Percentiles rank a stretch among this genome's conserved stretches.
phyloP scores from a whole-genome alignment of 2,113 vertebrate genomes.

The Polypterus bichir region DNA sequence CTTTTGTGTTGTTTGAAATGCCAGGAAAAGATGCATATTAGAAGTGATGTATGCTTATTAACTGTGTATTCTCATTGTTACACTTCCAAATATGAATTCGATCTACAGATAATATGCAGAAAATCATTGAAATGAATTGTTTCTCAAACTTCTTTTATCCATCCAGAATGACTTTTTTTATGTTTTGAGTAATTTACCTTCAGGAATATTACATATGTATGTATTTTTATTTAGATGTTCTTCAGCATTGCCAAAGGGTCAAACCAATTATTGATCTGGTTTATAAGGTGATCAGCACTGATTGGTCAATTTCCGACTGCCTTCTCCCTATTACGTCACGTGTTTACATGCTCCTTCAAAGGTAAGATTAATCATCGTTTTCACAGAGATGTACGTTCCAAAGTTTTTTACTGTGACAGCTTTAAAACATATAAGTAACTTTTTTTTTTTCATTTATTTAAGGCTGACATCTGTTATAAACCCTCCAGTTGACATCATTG shows the following conservation, averaged over 20 bases:
- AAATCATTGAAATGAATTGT: no score
- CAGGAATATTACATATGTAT: neutral
- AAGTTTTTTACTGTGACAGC: neutral
- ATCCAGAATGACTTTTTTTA: no score
- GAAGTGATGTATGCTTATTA: no score
- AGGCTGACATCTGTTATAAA: conserved; percentile 86
- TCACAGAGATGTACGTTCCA: neutral
- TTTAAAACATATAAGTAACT: neutral
- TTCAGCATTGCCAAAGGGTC: conserved; percentile 81
- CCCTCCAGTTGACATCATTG: conserved; percentile 86
- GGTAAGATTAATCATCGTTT: conserved; percentile 44
- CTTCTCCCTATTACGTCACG: conserved; percentile 89
- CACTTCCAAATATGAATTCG: no score
- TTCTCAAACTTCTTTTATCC: no score
- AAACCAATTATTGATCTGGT: conserved; percentile 91
- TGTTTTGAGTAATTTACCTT: neutral
- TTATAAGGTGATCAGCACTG: conserved; percentile 86
- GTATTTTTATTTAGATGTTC: conserved; percentile 57
- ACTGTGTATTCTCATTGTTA: no score
- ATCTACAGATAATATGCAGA: no score
- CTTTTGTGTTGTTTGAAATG: no score
- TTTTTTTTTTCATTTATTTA: conserved; percentile 7
- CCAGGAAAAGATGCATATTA: no score
- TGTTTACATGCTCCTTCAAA: conserved; percentile 92
- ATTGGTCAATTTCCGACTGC: conserved; percentile 83